Percentiles rank a stretch among this genome's conserved stretches.
Conservation (phyloP, 2,888 invertebrate genomes). For the Thumatha senex region DNA sequence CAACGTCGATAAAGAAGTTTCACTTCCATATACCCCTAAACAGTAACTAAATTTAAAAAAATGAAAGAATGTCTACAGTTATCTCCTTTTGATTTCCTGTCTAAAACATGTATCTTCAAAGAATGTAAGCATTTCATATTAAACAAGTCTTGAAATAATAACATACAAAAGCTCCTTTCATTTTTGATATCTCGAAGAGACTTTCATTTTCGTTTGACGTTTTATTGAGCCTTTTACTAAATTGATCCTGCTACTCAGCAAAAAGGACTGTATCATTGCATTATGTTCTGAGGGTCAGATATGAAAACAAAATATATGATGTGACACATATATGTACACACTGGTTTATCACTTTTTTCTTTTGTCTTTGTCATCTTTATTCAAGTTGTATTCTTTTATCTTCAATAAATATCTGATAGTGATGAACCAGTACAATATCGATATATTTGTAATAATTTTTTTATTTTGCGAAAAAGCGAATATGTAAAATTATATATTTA, state of each 20-base stretch:
- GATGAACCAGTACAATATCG: conserved; percentile 4
- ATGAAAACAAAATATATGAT: conserved; percentile 13
- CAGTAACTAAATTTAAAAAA: no score
- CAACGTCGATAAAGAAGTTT: no score
- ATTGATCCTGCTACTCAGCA: neutral
- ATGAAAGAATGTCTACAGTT: no score
- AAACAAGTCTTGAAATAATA: neutral
- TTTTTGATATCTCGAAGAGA: neutral
- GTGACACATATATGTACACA: conserved; percentile 4
- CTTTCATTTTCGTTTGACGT: neutral
- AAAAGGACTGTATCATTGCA: conserved; percentile 11
- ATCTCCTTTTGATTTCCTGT: no score
- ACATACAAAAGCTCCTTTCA: neutral
- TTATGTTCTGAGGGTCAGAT: conserved; percentile 15
- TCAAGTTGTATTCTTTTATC: conserved; percentile 10
- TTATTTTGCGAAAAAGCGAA: no score
- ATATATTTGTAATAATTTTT: neutral
- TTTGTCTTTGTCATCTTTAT: conserved; percentile 2
- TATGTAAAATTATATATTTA: no score
- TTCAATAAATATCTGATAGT: conserved; percentile 6
- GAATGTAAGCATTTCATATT: neutral
- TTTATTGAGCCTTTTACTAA: neutral
- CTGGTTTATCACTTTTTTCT: conserved; percentile 7
- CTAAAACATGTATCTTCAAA: neutral
- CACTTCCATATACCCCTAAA: no score